Base-by-base conservation (phyloP, 2,113 vertebrate genomes). In the Phyllostomus hastatus region DNA sequence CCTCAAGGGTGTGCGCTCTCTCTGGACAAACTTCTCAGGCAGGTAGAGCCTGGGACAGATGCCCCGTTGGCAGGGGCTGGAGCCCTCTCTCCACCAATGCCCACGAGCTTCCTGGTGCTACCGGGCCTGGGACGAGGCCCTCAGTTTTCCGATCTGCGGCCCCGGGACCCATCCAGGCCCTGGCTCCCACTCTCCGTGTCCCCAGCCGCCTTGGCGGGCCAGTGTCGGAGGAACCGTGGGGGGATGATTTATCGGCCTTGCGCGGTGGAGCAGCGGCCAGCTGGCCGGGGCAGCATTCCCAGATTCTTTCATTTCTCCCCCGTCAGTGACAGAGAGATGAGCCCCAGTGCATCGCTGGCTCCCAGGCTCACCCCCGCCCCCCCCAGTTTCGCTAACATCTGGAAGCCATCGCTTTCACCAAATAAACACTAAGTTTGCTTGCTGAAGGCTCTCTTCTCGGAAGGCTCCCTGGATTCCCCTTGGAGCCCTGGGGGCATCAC, bases 351-450 rank as follows among this genome's bases (percentile, higher is more conserved):
- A 26, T 4, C 0, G 24, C 75, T 16, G 82, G 15, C 85, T 94
- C 0, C 41, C 50, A 31, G 91, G 2, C 2, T 52, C 11, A 26
- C 72, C 2, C 59, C 24, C 10, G 17, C 72, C 41, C 3, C 52
- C 24, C 12, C 20, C 17, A 0, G 57, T 80, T 0, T 3, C 3
- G 14, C 80, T 52, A n/a, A 91, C 95, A 97, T 97, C 95, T 76
- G 17, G 64, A 9, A 35, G 41, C 67, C 64, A 87, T 1, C 0
- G 26, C 8, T 10, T 38, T 26, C 0, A 0, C 84, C 93, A 94
- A 43, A 90, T 82, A 97, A 97, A 97, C 90, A 94, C 4, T 17
- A 28, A 38, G 87, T 28, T 90, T 80, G 64, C 80, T 48, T n/a
- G 88, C 85, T 48, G 90, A 83, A 91, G 57, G 26, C 69, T 73